phyloP scores from a whole-genome alignment of 2,888 invertebrate species.

The Drosophila ezoana region DNA sequence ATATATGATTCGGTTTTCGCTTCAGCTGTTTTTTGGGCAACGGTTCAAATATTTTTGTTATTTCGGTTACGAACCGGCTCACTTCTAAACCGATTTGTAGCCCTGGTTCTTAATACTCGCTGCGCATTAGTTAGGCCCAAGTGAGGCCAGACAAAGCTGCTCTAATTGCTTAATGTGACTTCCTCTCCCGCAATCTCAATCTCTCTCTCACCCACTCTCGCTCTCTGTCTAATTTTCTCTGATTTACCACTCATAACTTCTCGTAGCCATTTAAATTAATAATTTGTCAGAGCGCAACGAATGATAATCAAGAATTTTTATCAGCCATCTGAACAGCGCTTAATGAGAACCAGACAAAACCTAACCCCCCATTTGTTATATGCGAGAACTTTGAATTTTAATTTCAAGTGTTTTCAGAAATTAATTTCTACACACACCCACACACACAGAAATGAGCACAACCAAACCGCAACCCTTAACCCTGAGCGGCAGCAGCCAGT shows the following conservation, averaged over 20 bases:
- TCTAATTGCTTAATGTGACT: conserved; percentile 69
- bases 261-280: conserved; percentile 82
- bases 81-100: too few relatives aligned
- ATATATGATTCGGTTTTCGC: too few relatives aligned
- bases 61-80: too few relatives aligned
- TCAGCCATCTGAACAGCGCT: conserved; percentile 56
- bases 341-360: conserved; percentile 49
- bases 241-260: conserved; percentile 50
- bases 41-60: too few relatives aligned
- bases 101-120: neutral
- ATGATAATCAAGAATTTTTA: conserved; percentile 64
- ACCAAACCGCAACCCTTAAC: conserved; percentile 67
- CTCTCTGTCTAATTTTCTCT: conserved; percentile 13
- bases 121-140: conserved; percentile 70
- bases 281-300: conserved; percentile 68
- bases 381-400: conserved; percentile 76
- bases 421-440: conserved; percentile 78
- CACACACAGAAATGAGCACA: neutral
- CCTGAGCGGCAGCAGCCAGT: conserved; percentile 17
- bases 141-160: conserved; percentile 67
- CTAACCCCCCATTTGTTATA: conserved; percentile 9
- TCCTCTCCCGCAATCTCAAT: conserved; percentile 15
- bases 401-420: conserved; percentile 81
- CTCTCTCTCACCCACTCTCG: conserved; percentile 8
- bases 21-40: too few relatives aligned